These are phyloP conservation scores for Centroberyx gerrardi DNA, from an alignment of 2,797 vertebrate genomes.

Conservation along the genomic window DNA sequence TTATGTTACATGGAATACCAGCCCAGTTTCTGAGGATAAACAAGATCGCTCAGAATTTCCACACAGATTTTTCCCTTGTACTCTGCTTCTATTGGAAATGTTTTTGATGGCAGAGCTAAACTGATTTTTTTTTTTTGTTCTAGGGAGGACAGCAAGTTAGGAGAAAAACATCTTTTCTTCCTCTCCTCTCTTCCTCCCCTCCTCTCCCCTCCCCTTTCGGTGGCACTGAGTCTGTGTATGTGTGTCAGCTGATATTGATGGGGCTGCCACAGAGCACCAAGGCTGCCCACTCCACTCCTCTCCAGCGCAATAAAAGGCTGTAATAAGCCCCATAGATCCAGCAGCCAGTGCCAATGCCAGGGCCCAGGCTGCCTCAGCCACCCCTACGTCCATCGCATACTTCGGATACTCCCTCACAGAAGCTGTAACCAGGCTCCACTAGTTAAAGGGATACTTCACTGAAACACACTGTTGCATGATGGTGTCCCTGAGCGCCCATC, in stretches of 20 bases:
- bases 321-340: conserved; percentile 64
- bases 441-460: conserved; percentile 39
- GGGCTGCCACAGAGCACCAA: conserved; percentile 51
- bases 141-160: conserved; percentile 18
- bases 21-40: conserved; percentile 65
- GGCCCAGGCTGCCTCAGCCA: conserved; percentile 34
- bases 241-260: conserved; percentile 71
- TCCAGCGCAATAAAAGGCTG: conserved; percentile 56
- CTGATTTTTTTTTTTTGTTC: neutral
- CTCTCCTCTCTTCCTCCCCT: conserved; percentile 14
- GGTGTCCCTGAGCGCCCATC: conserved; percentile 8
- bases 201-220: conserved; percentile 40
- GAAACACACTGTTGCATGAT: conserved; percentile 23
- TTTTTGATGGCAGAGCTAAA: conserved; percentile 51
- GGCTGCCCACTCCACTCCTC: conserved; percentile 63
- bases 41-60: conserved; percentile 64
- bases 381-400: conserved; percentile 22
- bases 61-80: conserved; percentile 40
- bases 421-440: conserved; percentile 27
- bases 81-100: conserved; percentile 29
- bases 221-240: conserved; percentile 44
- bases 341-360: conserved; percentile 34
- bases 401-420: conserved; percentile 27
- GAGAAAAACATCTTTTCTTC: conserved; percentile 41
- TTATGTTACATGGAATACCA: conserved; percentile 63